Evolutionary conservation across 2,797 vertebrate species (phyloP), one percentile per base, ranked within the genome.

Genomic region (Gallinago nigripennis): DNA sequence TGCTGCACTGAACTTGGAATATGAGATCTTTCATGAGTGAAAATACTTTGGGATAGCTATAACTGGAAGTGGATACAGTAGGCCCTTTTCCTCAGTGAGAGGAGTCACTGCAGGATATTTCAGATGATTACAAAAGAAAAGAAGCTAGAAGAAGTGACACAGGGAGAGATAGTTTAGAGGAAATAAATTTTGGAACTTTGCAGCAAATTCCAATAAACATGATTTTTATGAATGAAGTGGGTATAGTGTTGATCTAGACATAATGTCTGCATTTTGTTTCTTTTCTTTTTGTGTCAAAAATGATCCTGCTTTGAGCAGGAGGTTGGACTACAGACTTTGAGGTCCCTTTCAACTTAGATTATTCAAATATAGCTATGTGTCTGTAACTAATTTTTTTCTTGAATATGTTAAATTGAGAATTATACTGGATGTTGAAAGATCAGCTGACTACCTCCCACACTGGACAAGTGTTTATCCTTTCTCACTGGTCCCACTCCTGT

Each of bases 21-120:
- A 48, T 27, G n/a, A 50, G 16, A 16, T 18, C 16, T 18, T 61
- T 20, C 6, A 2, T 1, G 1, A 4, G 2, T 28, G 45, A 57
- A 83, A 83, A 61, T 65, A 43, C 25, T 50, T 51, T 39, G 31
- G 51, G 16, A 20, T 20, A 48, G 14, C 13, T 60, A 1, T 66
- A 54, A 69, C 24, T n/a, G 19, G 13, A 88, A 14, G 20, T 23
- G 30, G 51, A 63, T 12, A 33, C 12, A 64, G 13, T 8, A 35
- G 15, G 1, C 5, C 12, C 31, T 77, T 82, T 71, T 46, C 10
- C 33, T 33, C 28, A 33, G 1, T n/a, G 3, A 78, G 9, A 54
- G 15, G 8, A 37, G 8, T 46, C 21, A 58, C 39, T 33, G 56
- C 12, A 60, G 31, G 10, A 46, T 87, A 53, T 82, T 82, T 91